A percentile compares a stretch with the other conserved stretches of the same genome.
Evolutionary conservation across 2,797 vertebrate genomes (phyloP).

Genomic region (Galaxias olidus): DNA sequence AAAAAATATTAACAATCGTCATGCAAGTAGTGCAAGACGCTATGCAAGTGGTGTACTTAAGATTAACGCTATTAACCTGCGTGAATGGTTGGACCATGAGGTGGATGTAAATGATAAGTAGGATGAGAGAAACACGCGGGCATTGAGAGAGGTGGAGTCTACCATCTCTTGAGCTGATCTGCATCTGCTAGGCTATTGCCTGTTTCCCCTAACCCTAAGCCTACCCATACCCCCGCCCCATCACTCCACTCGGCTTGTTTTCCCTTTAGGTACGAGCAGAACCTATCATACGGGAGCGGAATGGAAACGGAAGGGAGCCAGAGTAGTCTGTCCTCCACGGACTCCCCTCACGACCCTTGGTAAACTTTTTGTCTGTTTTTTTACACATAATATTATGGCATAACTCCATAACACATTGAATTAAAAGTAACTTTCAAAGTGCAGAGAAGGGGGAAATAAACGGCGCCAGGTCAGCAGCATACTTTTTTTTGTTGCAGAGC

Average conservation of each 20-base stretch:
- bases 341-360: slow-evolving; percentile 98
- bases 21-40: no score
- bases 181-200: slow-evolving; percentile 76
- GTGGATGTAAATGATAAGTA: slow-evolving; percentile 17
- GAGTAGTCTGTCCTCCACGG: slow-evolving; percentile 91
- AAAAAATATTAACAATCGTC: no score
- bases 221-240: slow-evolving; percentile 67
- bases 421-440: no score
- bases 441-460: no score
- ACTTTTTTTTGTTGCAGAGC: no score
- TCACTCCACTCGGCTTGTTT: slow-evolving; percentile 71
- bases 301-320: slow-evolving; percentile 98
- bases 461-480: no score
- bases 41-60: no score
- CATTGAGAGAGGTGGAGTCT: slow-evolving; percentile 82
- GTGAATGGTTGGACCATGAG: neutral
- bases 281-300: slow-evolving; percentile 70
- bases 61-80: neutral
- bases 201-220: slow-evolving; percentile 76
- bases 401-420: no score
- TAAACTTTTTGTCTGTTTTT: slow-evolving; percentile 65
- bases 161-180: slow-evolving; percentile 59
- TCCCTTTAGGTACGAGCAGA: slow-evolving; percentile 73
- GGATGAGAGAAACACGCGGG: slow-evolving; percentile 24
- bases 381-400: no score